Conservation (phyloP, 2,888 invertebrate genomes). For the Drosophila meridionalis region DNA sequence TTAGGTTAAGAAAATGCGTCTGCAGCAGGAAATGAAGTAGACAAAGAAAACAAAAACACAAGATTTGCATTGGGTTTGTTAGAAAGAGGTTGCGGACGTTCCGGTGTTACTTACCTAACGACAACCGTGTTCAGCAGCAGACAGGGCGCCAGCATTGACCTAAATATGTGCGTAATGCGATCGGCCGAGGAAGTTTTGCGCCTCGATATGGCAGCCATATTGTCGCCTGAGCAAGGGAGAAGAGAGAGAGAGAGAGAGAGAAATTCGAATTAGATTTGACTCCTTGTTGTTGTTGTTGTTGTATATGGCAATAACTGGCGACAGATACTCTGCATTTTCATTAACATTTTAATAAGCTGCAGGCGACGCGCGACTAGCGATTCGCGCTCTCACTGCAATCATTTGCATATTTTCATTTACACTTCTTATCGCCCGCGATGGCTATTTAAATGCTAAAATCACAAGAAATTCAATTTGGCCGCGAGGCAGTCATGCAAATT, state of each 20-base stretch:
- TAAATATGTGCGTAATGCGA: conserved; percentile 85
- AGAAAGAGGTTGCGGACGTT: neutral
- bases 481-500: conserved; percentile 55
- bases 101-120: conserved; percentile 80
- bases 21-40: conserved; percentile 50
- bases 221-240: conserved; percentile 89
- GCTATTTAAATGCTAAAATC: conserved; percentile 75
- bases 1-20: conserved; percentile 83
- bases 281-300: neutral
- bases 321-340: conserved; percentile 52
- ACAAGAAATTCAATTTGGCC: conserved; percentile 63
- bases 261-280: conserved; percentile 59
- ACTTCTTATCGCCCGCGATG: conserved; percentile 66
- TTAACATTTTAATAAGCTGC: conserved; percentile 72
- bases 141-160: conserved; percentile 85
- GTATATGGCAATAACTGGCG: conserved; percentile 31
- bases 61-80: neutral
- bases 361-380: conserved; percentile 47
- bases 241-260: conserved; percentile 2
- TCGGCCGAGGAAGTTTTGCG: conserved; percentile 88
- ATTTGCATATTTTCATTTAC: conserved; percentile 78
- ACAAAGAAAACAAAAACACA: conserved; percentile 8
- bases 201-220: conserved; percentile 95
- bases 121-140: conserved; percentile 84
- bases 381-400: conserved; percentile 9